These are phyloP conservation scores for Mus spicilegus DNA, from an alignment of 2,113 vertebrate species.

Conservation along the genomic window DNA sequence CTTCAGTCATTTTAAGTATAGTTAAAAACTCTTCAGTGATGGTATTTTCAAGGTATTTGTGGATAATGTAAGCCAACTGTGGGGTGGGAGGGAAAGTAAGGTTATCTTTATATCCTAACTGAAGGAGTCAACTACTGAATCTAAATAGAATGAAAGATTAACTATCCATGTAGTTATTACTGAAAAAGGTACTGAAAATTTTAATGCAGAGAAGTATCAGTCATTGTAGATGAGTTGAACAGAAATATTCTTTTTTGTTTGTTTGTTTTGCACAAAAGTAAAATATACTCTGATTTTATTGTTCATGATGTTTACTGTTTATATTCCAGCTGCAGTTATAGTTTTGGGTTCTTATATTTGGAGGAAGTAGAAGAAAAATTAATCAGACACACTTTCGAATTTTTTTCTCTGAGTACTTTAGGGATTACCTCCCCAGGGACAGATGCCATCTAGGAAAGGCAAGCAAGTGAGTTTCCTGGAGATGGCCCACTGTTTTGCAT, in stretches of 20 bases:
- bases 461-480: too few relatives aligned
- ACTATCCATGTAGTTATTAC: neutral
- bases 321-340: neutral
- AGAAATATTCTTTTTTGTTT: neutral
- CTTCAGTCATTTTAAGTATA: neutral
- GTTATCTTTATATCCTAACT: neutral
- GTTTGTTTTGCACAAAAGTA: neutral
- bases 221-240: neutral
- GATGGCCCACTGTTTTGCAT: too few relatives aligned
- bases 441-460: too few relatives aligned
- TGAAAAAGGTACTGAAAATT: neutral
- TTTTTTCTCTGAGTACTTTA: neutral
- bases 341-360: neutral
- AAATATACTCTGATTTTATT: neutral
- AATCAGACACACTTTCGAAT: constrained; percentile 6
- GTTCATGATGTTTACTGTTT: neutral
- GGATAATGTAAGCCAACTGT: neutral
- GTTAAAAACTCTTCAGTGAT: neutral
- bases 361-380: constrained; percentile 39
- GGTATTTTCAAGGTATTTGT: neutral
- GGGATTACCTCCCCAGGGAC: neutral
- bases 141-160: neutral
- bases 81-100: neutral
- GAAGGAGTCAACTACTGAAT: neutral
- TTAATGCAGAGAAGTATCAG: neutral